Conservation (phyloP, 2,797 vertebrate genomes). For the Anabas testudineus region DNA sequence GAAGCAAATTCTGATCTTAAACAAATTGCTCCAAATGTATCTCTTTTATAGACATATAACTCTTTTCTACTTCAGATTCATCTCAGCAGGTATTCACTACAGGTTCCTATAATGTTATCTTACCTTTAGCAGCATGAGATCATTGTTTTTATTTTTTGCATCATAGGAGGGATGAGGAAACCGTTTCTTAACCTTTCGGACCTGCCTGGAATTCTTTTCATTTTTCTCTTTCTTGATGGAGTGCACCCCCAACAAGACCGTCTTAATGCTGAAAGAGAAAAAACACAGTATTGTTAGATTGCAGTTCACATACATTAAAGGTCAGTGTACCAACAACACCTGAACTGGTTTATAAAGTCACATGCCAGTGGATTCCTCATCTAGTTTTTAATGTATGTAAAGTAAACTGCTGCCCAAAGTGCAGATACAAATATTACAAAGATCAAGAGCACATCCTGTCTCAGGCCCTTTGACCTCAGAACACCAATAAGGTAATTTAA, state of each 20-base stretch:
- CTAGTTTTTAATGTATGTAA: too few relatives aligned
- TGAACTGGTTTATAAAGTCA: slow-evolving; percentile 47
- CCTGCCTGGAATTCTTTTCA: slow-evolving; percentile 47
- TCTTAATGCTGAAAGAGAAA: too few relatives aligned
- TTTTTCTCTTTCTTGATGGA: too few relatives aligned
- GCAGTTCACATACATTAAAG: too few relatives aligned
- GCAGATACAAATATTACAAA: neutral
- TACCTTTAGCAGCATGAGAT: slow-evolving; percentile 81
- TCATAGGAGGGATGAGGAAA: slow-evolving; percentile 65
- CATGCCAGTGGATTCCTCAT: neutral
- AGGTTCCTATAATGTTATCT: neutral
- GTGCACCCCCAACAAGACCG: too few relatives aligned
- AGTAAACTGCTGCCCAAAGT: too few relatives aligned
- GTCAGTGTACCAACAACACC: too few relatives aligned
- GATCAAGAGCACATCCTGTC: neutral
- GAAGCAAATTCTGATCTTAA: too few relatives aligned
- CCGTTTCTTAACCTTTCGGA: neutral
- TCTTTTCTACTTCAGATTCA: neutral
- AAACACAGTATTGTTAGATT: too few relatives aligned
- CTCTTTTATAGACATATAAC: too few relatives aligned
- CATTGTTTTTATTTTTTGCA: neutral
- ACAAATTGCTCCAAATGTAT: too few relatives aligned
- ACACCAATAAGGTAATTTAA: neutral
- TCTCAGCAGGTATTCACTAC: neutral
- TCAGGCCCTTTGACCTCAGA: too few relatives aligned